These are phyloP conservation scores for Pterostichus niger DNA, from an alignment of 2,888 invertebrate genomes.

Conservation along the genomic window DNA sequence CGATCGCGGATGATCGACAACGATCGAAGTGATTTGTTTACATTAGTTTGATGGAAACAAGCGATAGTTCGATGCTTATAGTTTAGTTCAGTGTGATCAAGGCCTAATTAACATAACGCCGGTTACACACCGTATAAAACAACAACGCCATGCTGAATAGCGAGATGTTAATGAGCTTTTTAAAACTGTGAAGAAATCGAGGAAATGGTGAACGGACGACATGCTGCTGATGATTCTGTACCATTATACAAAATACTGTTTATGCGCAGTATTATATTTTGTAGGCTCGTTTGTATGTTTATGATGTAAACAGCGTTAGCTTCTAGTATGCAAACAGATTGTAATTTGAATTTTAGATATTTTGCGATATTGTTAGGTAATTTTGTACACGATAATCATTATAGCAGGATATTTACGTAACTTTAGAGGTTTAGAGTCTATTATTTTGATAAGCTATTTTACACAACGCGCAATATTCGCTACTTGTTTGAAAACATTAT, in stretches of 20 bases:
- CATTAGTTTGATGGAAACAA: not conserved
- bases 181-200: slow-evolving; percentile 35
- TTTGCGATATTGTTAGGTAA: slow-evolving; percentile 44
- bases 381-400: slow-evolving; percentile 35
- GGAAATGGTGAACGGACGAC: slow-evolving; percentile 14
- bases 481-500: not conserved
- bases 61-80: slow-evolving; percentile 5
- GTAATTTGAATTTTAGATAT: slow-evolving; percentile 52
- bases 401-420: slow-evolving; percentile 39
- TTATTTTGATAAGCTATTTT: slow-evolving; percentile 19
- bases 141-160: not conserved
- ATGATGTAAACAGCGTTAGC: slow-evolving; percentile 34
- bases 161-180: slow-evolving; percentile 36
- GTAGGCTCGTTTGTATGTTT: slow-evolving; percentile 31
- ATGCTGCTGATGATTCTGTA: not conserved
- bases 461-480: not conserved
- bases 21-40: slow-evolving; percentile 5
- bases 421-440: not conserved
- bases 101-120: slow-evolving; percentile 16
- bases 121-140: not conserved
- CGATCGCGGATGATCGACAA: not conserved
- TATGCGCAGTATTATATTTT: slow-evolving; percentile 12
- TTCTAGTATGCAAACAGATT: slow-evolving; percentile 56
- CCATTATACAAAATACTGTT: slow-evolving; percentile 1
- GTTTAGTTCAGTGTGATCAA: not conserved